Evolutionary conservation across 1,140 invertebrate species (phyloP).

Genomic region (Caenorhabditis elegans): WBcel235 BX284606.5:6956001-6956500

Average conservation of each 20-base stretch:
- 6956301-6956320: not conserved
- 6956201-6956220: slow-evolving; percentile 8
- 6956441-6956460: not conserved
- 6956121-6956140: not conserved
- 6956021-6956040: slow-evolving; percentile 7
- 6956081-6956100: not conserved
- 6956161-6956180: not conserved
- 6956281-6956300: not conserved
- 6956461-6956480: not conserved
- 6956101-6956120: not conserved
- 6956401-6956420: not conserved
- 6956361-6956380: slow-evolving; percentile 10
- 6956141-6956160: not conserved
- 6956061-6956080: not conserved
- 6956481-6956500: slow-evolving; percentile 12
- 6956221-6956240: slow-evolving; percentile 27
- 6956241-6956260: slow-evolving; percentile 25
- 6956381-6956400: slow-evolving; percentile 23
- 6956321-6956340: slow-evolving; percentile 24
- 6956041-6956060: not conserved
- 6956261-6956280: slow-evolving; percentile 19
- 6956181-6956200: not conserved
- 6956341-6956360: not conserved
- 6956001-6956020: not conserved
- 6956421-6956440: not conserved